phyloP scores from a whole-genome alignment of 1,140 invertebrate species.

The Dolichoris vasculosae region DNA sequence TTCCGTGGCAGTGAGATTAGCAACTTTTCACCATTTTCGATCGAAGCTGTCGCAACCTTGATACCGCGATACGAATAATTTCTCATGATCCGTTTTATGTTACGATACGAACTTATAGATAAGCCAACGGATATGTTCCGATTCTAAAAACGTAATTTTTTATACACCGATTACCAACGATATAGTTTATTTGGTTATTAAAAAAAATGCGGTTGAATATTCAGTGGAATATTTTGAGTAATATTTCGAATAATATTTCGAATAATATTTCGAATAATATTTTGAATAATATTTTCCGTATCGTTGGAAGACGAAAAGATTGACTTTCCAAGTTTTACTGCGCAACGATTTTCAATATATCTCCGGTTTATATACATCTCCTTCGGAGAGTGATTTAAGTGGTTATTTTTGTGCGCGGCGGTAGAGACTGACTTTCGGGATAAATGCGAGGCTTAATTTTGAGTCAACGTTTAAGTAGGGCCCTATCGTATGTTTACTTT shows the following conservation, averaged over 20 bases:
- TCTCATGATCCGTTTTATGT: too few species aligned
- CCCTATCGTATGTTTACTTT: slow-evolving; percentile 24
- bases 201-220: too few species aligned
- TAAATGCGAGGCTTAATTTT: slow-evolving; percentile 4
- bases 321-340: background rate
- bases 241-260: too few species aligned
- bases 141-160: too few species aligned
- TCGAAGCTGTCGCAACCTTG: background rate
- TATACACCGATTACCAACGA: too few species aligned
- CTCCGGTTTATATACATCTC: background rate
- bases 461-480: background rate
- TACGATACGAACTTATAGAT: too few species aligned
- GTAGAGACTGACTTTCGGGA: background rate
- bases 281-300: too few species aligned
- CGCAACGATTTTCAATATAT: slow-evolving; percentile 8
- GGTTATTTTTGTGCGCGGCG: background rate
- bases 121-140: too few species aligned
- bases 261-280: too few species aligned
- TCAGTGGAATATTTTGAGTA: too few species aligned
- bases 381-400: background rate
- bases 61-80: background rate
- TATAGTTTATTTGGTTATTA: too few species aligned
- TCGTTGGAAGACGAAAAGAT: background rate
- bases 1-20: background rate
- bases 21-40: background rate